Base-by-base conservation (phyloP, 2,888 invertebrate genomes). In the Oxyteleia sp. region DNA sequence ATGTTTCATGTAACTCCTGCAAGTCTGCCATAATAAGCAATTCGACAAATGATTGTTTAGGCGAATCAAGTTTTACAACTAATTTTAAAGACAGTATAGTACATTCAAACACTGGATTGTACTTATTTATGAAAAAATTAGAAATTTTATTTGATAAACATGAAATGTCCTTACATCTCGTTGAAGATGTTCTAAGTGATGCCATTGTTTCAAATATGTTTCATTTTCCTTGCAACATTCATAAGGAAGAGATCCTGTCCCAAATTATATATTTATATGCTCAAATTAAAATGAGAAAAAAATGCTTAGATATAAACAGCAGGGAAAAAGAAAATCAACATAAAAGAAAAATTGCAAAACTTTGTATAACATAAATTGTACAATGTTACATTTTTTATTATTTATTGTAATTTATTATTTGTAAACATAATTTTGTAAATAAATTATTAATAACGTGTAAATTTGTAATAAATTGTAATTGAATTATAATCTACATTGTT, bases 191-290 rank as follows among this genome's bases (percentile, higher is more conserved):
- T 16, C 3, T 55, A 55, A 10, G 2, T 4, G 55, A 55, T 7
- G 55, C 20, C 8, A 13, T 26, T n/a, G 10, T 7, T 16, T 55
- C 38, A 20, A 55, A 55, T 38, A 10, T 38, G 11, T 38, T 55
- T 55, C 35, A n/a, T 8, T 55, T 55, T 16, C 55, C 35, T 5
- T 35, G 55, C 16, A 32, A 16, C n/a, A 18, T 55, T 2, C 55
- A 38, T 16, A 55, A 55, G 13, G 3, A 16, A 35, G 26, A 55
- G 38, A 55, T 55, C 11, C 32, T 55, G 8, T 32, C 55, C 1
- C 18, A 32, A 18, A 55, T 55, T 35, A 18, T 55, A 35, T 55
- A 55, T 55, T 55, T 16, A 11, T 55, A 55, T 38, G 11, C n/a
- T 11, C 16, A 55, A 55, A 18, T 7, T 16, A 35, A 13, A 18